Evolutionary conservation across 2,888 invertebrate genomes (phyloP), one percentile per base, ranked within the genome.

Genomic region (Coelinius sp.): DNA sequence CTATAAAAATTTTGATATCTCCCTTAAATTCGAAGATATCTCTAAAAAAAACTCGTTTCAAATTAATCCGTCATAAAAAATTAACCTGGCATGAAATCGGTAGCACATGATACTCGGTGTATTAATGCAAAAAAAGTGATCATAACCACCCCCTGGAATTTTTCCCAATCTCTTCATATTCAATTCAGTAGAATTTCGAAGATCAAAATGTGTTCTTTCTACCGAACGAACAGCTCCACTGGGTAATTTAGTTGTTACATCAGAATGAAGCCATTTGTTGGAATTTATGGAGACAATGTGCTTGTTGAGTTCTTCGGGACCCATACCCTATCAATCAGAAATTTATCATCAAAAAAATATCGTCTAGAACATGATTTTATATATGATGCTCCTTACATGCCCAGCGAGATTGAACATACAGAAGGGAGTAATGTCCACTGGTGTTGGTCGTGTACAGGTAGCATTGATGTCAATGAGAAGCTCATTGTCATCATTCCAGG

Each of bases 401-500:
- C 92, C 92, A 49, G 89, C 90, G 4, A 93, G 85, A 83, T 93
- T 93, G 83, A 92, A 91, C 77, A 91, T 91, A 44, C 90, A 88
- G 82, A 91, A 91, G 80, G 89, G 90, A 20, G 90, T 90, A 49
- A 92, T 81, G 79, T 90, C 91, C 67, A 91, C 84, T 0, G 90
- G 89, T 0, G 91, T 91, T 0, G 90, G 82, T 74, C 88, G 88
- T 7, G 89, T 89, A 0, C 89, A 86, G 1, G 87, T 89, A 0
- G 91, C 91, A 52, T 84, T 84, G 79, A 90, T 91, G 62, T 90
- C 87, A n/a, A 92, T 84, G 6, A 85, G 79, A 7, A 92, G 83
- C 66, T 89, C 88, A 80, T 90, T 89, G 35, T 88, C 87, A n/a
- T 89, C 86, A 2, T 88, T 89, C 79, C 92, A 86, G 22, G 85